Evolutionary conservation across 2,113 vertebrate genomes (phyloP).

Genomic region (Noturus placidus): DNA sequence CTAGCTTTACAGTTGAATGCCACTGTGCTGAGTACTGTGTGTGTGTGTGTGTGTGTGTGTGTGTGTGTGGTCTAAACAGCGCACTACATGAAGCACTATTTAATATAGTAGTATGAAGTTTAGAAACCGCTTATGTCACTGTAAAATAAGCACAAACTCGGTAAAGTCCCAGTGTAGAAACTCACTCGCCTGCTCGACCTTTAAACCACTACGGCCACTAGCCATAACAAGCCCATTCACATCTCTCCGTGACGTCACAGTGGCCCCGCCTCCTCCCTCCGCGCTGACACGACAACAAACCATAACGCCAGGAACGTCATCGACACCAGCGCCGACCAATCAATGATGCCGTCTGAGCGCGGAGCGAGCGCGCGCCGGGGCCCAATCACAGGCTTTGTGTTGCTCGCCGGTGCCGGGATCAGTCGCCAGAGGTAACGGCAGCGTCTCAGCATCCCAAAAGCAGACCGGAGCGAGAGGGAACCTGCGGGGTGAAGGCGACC

Average conservation of each 20-base stretch:
- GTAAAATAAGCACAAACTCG: background rate
- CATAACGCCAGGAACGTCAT: slow-evolving; percentile 53
- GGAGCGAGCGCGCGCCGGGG: slow-evolving; percentile 51
- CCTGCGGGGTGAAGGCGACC: slow-evolving; percentile 60
- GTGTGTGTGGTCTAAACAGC: background rate
- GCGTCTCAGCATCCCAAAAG: slow-evolving; percentile 57
- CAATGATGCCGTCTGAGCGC: slow-evolving; percentile 38
- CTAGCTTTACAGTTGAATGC: background rate
- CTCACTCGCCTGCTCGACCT: slow-evolving; percentile 9
- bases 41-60: no score
- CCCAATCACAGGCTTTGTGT: slow-evolving; percentile 61
- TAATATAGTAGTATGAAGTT: background rate
- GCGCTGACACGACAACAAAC: slow-evolving; percentile 58
- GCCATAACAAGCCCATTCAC: slow-evolving; percentile 51
- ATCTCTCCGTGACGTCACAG: slow-evolving; percentile 49
- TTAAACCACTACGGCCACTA: background rate
- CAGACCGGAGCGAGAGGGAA: slow-evolving; percentile 59
- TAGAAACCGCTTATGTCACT: background rate
- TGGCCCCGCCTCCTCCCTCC: slow-evolving; percentile 53
- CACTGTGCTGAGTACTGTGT: background rate
- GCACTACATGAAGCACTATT: background rate
- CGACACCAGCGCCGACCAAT: slow-evolving; percentile 56
- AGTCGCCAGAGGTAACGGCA: slow-evolving; percentile 58
- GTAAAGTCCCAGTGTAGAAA: background rate
- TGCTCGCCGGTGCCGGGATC: slow-evolving; percentile 60